Conservation (phyloP, 1,140 invertebrate genomes). For the Drosophila baimaii region DNA sequence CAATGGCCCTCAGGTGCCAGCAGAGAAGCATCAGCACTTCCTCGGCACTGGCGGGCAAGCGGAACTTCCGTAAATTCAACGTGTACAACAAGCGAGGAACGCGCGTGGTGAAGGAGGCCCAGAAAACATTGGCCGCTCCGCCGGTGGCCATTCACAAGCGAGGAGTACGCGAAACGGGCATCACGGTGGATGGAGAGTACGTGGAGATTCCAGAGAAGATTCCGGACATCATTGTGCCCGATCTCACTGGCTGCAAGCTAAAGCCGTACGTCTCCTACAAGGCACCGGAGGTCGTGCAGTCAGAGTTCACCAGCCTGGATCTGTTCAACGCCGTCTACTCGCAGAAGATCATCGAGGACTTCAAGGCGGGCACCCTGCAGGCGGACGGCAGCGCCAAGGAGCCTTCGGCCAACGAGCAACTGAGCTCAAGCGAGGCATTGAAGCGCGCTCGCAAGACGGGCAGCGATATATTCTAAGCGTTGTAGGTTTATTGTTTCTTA, state of each 20-base stretch:
- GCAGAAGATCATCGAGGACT: constrained; percentile 92
- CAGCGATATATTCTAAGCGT: constrained; percentile 89
- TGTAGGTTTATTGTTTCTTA: constrained; percentile 58
- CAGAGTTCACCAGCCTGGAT: constrained; percentile 92
- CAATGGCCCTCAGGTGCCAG: constrained; percentile 51
- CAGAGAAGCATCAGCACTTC: constrained; percentile 87
- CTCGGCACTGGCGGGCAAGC: constrained; percentile 87
- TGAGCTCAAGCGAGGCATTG: constrained; percentile 90
- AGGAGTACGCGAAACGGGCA: constrained; percentile 88
- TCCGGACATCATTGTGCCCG: constrained; percentile 96
- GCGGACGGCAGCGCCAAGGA: constrained; percentile 88
- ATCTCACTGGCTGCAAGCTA: constrained; percentile 91
- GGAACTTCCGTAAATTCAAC: constrained; percentile 92
- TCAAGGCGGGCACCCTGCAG: constrained; percentile 89
- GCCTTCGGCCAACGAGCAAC: constrained; percentile 89
- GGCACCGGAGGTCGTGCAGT: constrained; percentile 89
- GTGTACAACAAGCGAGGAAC: constrained; percentile 90
- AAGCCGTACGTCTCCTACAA: constrained; percentile 97
- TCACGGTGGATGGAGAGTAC: constrained; percentile 86
- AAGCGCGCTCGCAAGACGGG: constrained; percentile 89
- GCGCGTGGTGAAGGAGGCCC: constrained; percentile 87
- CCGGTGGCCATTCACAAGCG: constrained; percentile 87
- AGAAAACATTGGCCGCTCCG: constrained; percentile 86
- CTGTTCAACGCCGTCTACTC: constrained; percentile 94
- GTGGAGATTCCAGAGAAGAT: constrained; percentile 93